Conservation (phyloP, 2,888 invertebrate genomes). For the Diaperis boleti region DNA sequence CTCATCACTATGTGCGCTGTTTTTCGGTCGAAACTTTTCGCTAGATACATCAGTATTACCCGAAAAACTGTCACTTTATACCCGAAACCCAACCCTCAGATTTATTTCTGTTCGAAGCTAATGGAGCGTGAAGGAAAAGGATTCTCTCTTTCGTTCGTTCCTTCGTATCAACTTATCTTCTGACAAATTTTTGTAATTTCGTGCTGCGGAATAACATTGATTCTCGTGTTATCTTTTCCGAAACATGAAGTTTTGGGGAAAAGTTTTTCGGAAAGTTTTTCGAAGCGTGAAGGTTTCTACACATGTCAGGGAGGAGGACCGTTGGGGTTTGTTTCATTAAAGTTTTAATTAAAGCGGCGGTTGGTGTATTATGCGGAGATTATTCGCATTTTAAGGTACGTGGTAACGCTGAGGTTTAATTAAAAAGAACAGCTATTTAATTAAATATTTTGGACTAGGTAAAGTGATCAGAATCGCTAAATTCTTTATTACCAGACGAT, state of each 20-base stretch:
- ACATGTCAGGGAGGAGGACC: not conserved
- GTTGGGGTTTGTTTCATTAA: conserved; percentile 1
- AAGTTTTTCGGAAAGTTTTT: not conserved
- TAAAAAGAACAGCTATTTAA: too few species aligned
- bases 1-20: conserved; percentile 24
- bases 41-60: conserved; percentile 40
- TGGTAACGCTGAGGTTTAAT: too few species aligned
- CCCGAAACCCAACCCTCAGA: conserved; percentile 34
- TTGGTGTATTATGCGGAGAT: too few species aligned
- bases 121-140: conserved; percentile 40
- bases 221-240: conserved; percentile 31
- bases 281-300: too few species aligned
- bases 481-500: too few species aligned
- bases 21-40: conserved; percentile 25
- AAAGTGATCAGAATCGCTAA: too few species aligned
- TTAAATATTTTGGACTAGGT: too few species aligned
- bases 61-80: conserved; percentile 39
- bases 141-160: conserved; percentile 34
- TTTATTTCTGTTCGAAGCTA: conserved; percentile 41
- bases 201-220: conserved; percentile 41
- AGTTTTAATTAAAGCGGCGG: conserved; percentile 7
- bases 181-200: conserved; percentile 45
- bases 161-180: conserved; percentile 35
- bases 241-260: conserved; percentile 2
- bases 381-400: too few species aligned